Percentiles rank a stretch among this genome's conserved stretches.
Conservation (phyloP, 2,888 invertebrate genomes). For the Dilophus febrilis region DNA sequence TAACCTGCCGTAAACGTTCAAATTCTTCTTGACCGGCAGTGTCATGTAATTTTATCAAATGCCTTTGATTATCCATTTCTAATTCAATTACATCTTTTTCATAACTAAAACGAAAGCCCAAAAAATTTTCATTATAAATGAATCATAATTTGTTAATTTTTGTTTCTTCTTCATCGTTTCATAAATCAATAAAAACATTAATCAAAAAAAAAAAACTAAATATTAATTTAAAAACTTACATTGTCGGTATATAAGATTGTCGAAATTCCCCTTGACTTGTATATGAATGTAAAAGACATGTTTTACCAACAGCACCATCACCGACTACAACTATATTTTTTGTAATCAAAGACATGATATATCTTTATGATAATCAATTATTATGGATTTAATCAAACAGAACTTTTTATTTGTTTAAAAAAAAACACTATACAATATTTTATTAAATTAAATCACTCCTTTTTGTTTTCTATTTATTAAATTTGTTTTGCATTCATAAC, state of each 20-base stretch:
- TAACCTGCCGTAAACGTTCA: conserved; percentile 2
- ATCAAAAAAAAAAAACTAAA: too few relatives aligned
- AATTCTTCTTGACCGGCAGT: conserved; percentile 6
- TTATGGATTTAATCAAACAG: background rate
- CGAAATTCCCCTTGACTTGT: conserved; percentile 3
- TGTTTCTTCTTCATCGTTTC: too few relatives aligned
- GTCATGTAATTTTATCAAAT: conserved; percentile 6
- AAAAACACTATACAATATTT: background rate
- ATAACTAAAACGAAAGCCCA: background rate
- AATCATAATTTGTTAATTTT: too few relatives aligned
- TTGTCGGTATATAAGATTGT: conserved; percentile 4
- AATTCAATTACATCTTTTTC: conserved; percentile 4
- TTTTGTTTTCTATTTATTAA: too few relatives aligned
- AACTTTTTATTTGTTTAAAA: conserved; percentile 5
- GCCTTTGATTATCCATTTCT: background rate
- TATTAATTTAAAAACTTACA: conserved; percentile 4
- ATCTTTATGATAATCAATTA: background rate
- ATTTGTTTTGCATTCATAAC: too few relatives aligned
- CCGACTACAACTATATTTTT: conserved; percentile 7
- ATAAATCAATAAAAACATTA: too few relatives aligned
- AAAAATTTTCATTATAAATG: background rate
- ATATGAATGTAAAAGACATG: conserved; percentile 4
- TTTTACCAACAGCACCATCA: conserved; percentile 6
- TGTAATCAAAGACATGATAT: background rate
- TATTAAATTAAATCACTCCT: background rate